Evolutionary conservation across 2,113 vertebrate genomes (phyloP).

Genomic region (Peromyscus maniculatus): DNA sequence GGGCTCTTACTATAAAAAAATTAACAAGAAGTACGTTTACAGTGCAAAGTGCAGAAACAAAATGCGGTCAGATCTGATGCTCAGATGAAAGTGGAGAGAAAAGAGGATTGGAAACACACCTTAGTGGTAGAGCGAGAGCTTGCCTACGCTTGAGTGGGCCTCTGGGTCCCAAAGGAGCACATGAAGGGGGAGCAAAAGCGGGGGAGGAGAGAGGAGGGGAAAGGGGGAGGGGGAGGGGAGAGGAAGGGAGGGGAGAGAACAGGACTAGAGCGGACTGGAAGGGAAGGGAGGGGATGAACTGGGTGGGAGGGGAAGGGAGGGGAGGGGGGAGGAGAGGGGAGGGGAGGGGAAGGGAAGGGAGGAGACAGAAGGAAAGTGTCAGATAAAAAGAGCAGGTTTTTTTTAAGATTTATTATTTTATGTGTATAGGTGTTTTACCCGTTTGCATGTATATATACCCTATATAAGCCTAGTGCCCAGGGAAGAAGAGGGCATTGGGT

Average conservation of each 20-base stretch:
- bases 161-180: background rate
- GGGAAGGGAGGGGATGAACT: no score
- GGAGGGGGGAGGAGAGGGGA: background rate
- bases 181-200: background rate
- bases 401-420: background rate
- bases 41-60: background rate
- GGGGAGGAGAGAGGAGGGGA: no score
- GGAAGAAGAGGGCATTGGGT: background rate
- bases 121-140: background rate
- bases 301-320: no score
- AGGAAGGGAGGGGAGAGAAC: rapidly evolving
- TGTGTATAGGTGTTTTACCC: background rate
- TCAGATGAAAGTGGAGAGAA: background rate
- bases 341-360: no score
- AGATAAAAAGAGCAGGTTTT: background rate
- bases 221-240: no score
- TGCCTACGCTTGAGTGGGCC: background rate
- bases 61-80: background rate
- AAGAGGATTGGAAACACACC: background rate
- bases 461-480: background rate
- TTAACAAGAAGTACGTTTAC: background rate
- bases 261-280: no score
- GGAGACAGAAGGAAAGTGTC: background rate
- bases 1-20: background rate
- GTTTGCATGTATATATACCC: background rate